A percentile compares a stretch with the other conserved stretches of the same genome.
These are phyloP conservation scores for Zelleria hepariella DNA, from an alignment of 2,888 invertebrate genomes.

Conservation along the genomic window DNA sequence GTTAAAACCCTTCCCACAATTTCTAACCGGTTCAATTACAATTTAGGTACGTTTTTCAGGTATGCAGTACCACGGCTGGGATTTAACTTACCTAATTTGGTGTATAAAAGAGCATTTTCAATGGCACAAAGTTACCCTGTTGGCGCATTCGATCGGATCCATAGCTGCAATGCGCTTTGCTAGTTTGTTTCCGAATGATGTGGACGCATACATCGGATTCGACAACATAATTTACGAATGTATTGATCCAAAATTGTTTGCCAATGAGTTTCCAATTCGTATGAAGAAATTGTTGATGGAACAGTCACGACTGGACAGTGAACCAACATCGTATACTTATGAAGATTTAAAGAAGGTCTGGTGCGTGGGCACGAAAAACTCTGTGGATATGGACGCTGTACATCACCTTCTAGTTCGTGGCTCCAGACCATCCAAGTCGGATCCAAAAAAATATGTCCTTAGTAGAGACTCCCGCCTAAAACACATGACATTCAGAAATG, in stretches of 20 bases:
- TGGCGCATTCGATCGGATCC: slow-evolving; percentile 80
- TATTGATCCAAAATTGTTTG: slow-evolving; percentile 47
- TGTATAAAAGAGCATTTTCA: slow-evolving; percentile 74
- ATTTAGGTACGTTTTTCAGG: no score
- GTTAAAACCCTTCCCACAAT: no score
- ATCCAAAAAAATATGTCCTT: slow-evolving; percentile 74
- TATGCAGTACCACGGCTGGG: slow-evolving; percentile 55
- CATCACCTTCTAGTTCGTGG: slow-evolving; percentile 71
- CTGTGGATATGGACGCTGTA: slow-evolving; percentile 68
- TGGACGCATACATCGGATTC: slow-evolving; percentile 69
- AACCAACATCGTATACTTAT: slow-evolving; percentile 74
- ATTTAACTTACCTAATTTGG: slow-evolving; percentile 54
- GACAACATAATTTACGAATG: slow-evolving; percentile 60
- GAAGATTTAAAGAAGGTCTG: slow-evolving; percentile 74
- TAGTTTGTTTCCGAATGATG: slow-evolving; percentile 73
- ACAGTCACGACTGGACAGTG: slow-evolving; percentile 40
- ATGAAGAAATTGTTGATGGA: slow-evolving; percentile 56
- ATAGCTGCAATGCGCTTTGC: slow-evolving; percentile 74
- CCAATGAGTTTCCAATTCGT: slow-evolving; percentile 41
- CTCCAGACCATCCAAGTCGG: slow-evolving; percentile 58
- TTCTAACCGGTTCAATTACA: no score
- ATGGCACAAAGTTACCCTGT: slow-evolving; percentile 78
- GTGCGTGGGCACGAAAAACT: slow-evolving; percentile 68
- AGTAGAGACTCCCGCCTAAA: slow-evolving; percentile 77
- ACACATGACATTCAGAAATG: slow-evolving; percentile 54